Percentiles rank a stretch among this genome's conserved stretches.
Conservation (phyloP, 2,888 invertebrate genomes). For the Hyppa rectilinea region DNA sequence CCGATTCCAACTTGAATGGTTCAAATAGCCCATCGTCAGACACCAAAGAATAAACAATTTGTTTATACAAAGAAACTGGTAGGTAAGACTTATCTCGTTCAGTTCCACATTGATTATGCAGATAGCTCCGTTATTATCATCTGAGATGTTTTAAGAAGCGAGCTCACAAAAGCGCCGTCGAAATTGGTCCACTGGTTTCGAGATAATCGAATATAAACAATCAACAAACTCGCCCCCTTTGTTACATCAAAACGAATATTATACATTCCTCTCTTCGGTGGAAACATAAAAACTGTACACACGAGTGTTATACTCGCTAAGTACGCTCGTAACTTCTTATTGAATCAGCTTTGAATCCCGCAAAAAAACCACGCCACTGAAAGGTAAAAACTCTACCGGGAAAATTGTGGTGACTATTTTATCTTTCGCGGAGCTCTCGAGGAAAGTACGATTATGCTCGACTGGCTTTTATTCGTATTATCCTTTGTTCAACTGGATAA, state of each 20-base stretch:
- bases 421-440: slow-evolving; percentile 80
- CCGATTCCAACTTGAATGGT: slow-evolving; percentile 30
- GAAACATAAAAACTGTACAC: slow-evolving; percentile 69
- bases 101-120: slow-evolving; percentile 73
- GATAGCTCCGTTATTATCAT: slow-evolving; percentile 67
- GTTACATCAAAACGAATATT: slow-evolving; percentile 65
- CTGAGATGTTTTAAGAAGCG: slow-evolving; percentile 72
- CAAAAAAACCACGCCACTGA: slow-evolving; percentile 75
- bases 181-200: slow-evolving; percentile 74
- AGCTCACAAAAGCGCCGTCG: slow-evolving; percentile 64
- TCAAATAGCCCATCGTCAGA: slow-evolving; percentile 31
- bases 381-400: slow-evolving; percentile 82
- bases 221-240: slow-evolving; percentile 73
- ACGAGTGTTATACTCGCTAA: slow-evolving; percentile 70
- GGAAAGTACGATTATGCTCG: slow-evolving; percentile 84
- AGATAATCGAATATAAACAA: slow-evolving; percentile 81
- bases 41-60: slow-evolving; percentile 47
- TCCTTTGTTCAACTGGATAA: slow-evolving; percentile 87
- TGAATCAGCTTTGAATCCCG: slow-evolving; percentile 82
- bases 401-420: slow-evolving; percentile 85
- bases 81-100: slow-evolving; percentile 61
- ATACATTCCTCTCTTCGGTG: slow-evolving; percentile 64
- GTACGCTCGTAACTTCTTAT: slow-evolving; percentile 83
- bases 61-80: slow-evolving; percentile 57
- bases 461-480: slow-evolving; percentile 87